Base-by-base conservation (phyloP, 2,888 invertebrate genomes). In the Synanthedon vespiformis region DNA sequence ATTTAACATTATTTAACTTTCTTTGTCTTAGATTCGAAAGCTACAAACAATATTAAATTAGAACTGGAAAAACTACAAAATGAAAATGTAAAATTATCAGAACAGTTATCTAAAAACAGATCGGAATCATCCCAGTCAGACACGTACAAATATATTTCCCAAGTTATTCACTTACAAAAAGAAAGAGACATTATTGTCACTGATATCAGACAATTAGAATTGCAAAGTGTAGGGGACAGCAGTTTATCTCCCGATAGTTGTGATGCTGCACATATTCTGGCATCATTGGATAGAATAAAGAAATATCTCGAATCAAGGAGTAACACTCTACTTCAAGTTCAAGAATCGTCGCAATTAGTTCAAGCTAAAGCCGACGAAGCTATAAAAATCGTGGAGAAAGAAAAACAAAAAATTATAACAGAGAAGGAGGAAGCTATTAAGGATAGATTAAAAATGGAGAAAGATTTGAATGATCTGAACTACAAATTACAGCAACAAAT, bases 31-130 rank as follows among this genome's bases (percentile, higher is more conserved):
- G 87, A 86, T 60, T 83, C 86, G 1, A 81, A 68, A 64, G 80
- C 84, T 54, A 76, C 80, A n/a, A 86, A 84, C 61, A 80, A 86
- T 56, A 81, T 87, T 68, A 80, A 77, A 68, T 71, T 76, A 60
- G 87, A 85, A 61, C 50, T 84, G 52, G 75, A 73, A 12, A 72
- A 74, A 58, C 64, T 85, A 48, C 68, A 79, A 59, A 70, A 67
- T 53, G 64, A 72, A 51, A 80, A 82, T 52, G 51, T 60, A 8
- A 61, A 61, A 53, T 60, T 82, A 53, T 75, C 77, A 58, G 61
- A 74, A 55, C 68, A 76, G 54, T 54, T 82, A 50, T 77, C 77
- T 12, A 72, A 71, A 63, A 54, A 70, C 16, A 66, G 64, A 59
- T 66, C 65, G 47, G 72, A 76, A 18, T 75, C 75, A 58, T 68